Percentiles rank a stretch among this genome's conserved stretches.
Evolutionary conservation across 2,888 invertebrate genomes (phyloP).

Genomic region (Thereva unica): DNA sequence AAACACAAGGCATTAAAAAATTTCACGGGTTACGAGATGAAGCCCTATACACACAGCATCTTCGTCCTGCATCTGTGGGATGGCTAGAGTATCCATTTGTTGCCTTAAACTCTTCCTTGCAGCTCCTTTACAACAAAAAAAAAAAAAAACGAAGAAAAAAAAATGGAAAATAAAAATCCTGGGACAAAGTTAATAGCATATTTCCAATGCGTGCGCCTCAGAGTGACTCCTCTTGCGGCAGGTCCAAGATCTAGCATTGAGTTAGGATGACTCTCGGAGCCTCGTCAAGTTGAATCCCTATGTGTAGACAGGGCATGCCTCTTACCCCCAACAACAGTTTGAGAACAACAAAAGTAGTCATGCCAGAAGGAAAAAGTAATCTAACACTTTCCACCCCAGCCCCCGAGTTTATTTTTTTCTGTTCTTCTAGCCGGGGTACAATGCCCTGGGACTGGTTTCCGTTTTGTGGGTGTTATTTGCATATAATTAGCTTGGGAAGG

Average conservation of each 20-base stretch:
- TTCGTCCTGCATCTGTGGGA: constrained; percentile 9
- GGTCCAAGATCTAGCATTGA: too few relatives aligned
- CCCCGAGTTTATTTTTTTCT: constrained; percentile 11
- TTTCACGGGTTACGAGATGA: constrained; percentile 13
- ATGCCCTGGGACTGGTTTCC: constrained; percentile 29
- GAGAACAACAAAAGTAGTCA: background rate
- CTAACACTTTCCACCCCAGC: constrained; percentile 29
- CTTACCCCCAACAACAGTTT: background rate
- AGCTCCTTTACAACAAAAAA: too few relatives aligned
- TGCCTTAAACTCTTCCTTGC: background rate
- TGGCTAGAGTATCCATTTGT: constrained; percentile 16
- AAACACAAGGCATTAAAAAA: constrained; percentile 36
- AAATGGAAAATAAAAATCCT: too few relatives aligned
- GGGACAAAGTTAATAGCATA: too few relatives aligned
- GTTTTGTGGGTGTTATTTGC: constrained; percentile 36
- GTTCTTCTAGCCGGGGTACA: constrained; percentile 15
- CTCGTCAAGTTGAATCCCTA: background rate
- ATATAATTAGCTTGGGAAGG: constrained; percentile 37
- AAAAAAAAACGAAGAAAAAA: too few relatives aligned
- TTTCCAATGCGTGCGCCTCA: too few relatives aligned
- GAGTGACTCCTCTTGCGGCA: too few relatives aligned
- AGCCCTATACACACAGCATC: constrained; percentile 1
- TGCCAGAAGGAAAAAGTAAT: constrained; percentile 27
- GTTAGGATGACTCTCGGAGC: background rate
- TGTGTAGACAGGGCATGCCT: background rate